A percentile compares a stretch with the other conserved stretches of the same genome.
phyloP scores from a whole-genome alignment of 2,888 invertebrate genomes.

The Meganola albula region DNA sequence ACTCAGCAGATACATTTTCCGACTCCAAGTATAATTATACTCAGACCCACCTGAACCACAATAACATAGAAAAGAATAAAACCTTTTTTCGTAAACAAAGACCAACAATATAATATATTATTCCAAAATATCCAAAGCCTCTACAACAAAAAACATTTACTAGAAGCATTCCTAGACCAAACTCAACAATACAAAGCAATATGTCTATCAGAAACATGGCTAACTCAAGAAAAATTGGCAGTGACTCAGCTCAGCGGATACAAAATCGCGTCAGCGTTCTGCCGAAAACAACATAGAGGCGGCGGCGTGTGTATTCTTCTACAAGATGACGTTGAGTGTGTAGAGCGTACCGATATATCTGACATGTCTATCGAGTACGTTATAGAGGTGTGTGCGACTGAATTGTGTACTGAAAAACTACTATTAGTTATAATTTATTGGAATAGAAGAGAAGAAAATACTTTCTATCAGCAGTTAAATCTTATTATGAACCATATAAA shows the following conservation, averaged over 20 bases:
- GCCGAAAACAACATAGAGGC: not conserved
- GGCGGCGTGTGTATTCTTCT: not conserved
- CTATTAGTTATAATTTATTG: not conserved
- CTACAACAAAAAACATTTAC: not conserved
- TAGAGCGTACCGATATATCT: not conserved
- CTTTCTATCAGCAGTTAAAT: too few relatives aligned
- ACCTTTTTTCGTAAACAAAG: not conserved
- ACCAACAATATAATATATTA: not conserved
- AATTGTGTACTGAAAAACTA: not conserved
- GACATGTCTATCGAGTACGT: not conserved
- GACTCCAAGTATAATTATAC: not conserved
- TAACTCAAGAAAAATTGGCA: not conserved
- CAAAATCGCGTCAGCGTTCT: not conserved
- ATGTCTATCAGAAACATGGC: too few relatives aligned
- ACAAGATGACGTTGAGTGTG: not conserved
- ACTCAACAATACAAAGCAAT: too few relatives aligned
- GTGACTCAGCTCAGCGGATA: not conserved
- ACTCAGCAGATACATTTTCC: not conserved
- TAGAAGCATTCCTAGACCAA: not conserved
- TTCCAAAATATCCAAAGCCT: not conserved
- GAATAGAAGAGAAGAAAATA: not conserved
- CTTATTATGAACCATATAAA: not conserved
- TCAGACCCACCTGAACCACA: not conserved
- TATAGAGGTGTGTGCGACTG: too few relatives aligned
- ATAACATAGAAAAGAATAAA: not conserved